Percentiles rank a stretch among this genome's conserved stretches.
phyloP scores from a whole-genome alignment of 1,140 invertebrate species.

The Ips typographus region DNA sequence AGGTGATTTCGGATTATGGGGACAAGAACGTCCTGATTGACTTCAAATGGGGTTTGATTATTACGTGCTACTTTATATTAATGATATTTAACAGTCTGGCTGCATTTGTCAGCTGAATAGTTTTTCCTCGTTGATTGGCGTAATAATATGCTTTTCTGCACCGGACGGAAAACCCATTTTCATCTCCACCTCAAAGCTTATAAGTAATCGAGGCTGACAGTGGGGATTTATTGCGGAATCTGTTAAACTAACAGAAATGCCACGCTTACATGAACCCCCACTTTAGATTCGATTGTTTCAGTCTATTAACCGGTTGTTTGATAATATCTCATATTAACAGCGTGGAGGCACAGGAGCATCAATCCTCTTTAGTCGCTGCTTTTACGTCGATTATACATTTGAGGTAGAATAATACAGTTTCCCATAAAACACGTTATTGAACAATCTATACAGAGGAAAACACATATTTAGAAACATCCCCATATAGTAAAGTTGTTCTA shows the following conservation, averaged over 20 bases:
- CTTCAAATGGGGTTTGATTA: too few species aligned
- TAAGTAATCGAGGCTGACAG: not conserved
- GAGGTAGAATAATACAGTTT: not conserved
- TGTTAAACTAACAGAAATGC: conserved; percentile 17
- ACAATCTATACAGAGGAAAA: too few species aligned
- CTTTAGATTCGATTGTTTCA: conserved; percentile 4
- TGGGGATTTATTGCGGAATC: conserved; percentile 5
- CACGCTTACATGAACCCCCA: conserved; percentile 10
- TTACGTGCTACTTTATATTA: too few species aligned
- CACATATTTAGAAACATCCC: too few species aligned
- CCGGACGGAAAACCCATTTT: too few species aligned
- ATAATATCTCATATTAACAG: conserved; percentile 8
- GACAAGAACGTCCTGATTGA: not conserved
- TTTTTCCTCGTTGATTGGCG: too few species aligned
- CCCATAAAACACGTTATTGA: too few species aligned
- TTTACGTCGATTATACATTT: not conserved
- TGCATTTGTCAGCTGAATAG: too few species aligned
- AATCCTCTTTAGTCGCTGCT: not conserved
- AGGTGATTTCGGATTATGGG: conserved; percentile 25
- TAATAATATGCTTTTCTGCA: too few species aligned
- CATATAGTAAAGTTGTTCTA: too few species aligned
- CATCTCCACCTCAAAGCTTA: too few species aligned
- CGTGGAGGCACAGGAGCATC: not conserved
- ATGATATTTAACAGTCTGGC: too few species aligned
- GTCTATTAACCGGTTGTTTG: conserved; percentile 10